Evolutionary conservation across 2,888 invertebrate species (phyloP).

Genomic region (Myopa tessellatipennis): DNA sequence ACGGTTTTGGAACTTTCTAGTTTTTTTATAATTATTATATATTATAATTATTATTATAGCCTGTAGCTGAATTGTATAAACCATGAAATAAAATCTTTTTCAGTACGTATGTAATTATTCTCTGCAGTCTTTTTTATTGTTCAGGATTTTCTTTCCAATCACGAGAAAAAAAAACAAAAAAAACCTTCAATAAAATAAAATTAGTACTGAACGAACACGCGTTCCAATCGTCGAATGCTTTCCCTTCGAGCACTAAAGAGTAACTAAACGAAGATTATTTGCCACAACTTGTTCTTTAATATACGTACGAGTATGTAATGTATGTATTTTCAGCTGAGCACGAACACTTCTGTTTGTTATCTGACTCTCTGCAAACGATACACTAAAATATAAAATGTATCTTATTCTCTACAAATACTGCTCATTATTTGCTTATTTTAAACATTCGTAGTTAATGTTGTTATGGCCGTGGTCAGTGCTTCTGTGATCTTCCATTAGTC

Average conservation of each 20-base stretch:
- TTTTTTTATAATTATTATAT: too few species aligned
- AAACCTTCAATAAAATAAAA: constrained; percentile 11
- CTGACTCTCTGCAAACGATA: too few species aligned
- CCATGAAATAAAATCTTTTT: not conserved
- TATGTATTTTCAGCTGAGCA: too few species aligned
- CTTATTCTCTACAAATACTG: too few species aligned
- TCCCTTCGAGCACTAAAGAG: constrained; percentile 2
- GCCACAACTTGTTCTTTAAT: not conserved
- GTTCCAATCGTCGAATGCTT: not conserved
- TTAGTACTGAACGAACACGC: not conserved
- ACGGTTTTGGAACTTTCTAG: not conserved
- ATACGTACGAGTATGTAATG: too few species aligned
- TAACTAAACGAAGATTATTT: constrained; percentile 18
- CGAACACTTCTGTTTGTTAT: too few species aligned
- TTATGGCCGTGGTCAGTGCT: too few species aligned
- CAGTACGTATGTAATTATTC: not conserved
- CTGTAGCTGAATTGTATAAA: too few species aligned
- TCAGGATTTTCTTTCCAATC: not conserved
- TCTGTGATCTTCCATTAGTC: too few species aligned
- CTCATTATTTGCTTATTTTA: too few species aligned
- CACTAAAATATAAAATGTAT: not conserved
- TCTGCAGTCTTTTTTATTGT: not conserved
- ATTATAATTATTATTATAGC: too few species aligned
- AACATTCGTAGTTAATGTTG: too few species aligned
- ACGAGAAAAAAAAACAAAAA: not conserved